Percentiles rank a stretch among this genome's conserved stretches.
Conservation (phyloP, 2,113 vertebrate species). For the Solea senegalensis region DNA sequence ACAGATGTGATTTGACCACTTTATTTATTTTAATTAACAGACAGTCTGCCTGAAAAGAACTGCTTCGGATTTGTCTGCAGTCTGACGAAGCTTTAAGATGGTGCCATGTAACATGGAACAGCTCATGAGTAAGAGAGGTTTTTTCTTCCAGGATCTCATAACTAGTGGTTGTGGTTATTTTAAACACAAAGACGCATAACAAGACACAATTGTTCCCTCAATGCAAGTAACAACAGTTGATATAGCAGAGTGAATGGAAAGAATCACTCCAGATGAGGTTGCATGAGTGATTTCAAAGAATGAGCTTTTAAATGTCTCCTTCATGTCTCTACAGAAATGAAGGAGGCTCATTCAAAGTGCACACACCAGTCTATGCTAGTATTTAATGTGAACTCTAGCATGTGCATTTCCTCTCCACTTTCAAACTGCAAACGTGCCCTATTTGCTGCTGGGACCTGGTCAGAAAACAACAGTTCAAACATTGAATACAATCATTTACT, state of each 20-base stretch:
- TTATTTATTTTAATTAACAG: too few species aligned
- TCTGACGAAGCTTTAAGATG: too few species aligned
- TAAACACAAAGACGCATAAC: background rate
- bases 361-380: background rate
- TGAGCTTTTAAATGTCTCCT: constrained; percentile 19
- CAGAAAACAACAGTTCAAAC: background rate
- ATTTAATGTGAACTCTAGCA: background rate
- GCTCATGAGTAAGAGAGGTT: background rate
- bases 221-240: too few species aligned
- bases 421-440: background rate
- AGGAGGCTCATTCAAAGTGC: constrained; percentile 27
- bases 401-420: constrained; percentile 29
- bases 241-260: background rate
- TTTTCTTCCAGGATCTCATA: background rate
- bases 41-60: too few species aligned
- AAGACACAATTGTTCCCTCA: too few species aligned
- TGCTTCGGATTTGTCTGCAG: background rate
- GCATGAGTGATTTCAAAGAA: background rate
- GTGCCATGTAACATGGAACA: too few species aligned
- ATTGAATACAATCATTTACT: too few species aligned
- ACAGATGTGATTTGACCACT: too few species aligned
- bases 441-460: background rate
- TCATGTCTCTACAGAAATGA: constrained; percentile 14
- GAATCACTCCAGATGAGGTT: background rate
- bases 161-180: too few species aligned